Base-by-base conservation (phyloP, 2,113 vertebrate species). In the Bujurquina vittata region DNA sequence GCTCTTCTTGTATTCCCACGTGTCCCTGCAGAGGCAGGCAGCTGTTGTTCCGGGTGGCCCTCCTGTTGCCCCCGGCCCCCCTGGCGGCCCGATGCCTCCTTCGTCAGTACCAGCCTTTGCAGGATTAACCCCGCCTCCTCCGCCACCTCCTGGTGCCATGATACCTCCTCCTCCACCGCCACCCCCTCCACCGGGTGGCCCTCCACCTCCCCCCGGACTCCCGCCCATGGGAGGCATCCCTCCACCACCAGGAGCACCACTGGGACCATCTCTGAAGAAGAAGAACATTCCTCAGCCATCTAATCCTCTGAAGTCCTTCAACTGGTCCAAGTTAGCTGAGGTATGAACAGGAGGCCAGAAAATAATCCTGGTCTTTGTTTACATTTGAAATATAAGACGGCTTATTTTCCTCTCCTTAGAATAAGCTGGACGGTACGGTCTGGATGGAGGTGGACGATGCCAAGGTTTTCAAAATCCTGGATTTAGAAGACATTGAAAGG, bases 241-340 rank as follows among this genome's bases (percentile, higher is more conserved):
- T 56, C 97, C 97, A 37, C 96, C 98, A 0, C 97, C 97, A 0
- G 98, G 98, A 37, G 96, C 96, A 10, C 97, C 97, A 0, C 14
- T 97, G 62, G 97, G 97, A 15, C 92, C 94, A 0, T 88, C 94
- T 10, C 85, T 97, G 37, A 98, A 97, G 93, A 99, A 95, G 96
- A 99, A 99, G 91, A 99, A 95, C 91, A 97, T 98, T 90, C 98
- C 98, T 29, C 98, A 99, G 90, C 97, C 98, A 0, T 89, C 96
- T 0, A 98, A 99, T 0, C 95, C 98, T 6, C 97, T 99, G 80
- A 99, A 99, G 89, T 99, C 98, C 81, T 99, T 99, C 96, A 99
- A 99, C 94, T 99, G 98, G 98, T 95, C 96, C 83, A 99, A 99
- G 93, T 94, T 99, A 61, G 95, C 97, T 18, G 98, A 99, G 97